Evolutionary conservation across 2,797 vertebrate species (phyloP), one percentile per base, ranked within the genome.

Genomic region (Sebastes melanostomus): DNA sequence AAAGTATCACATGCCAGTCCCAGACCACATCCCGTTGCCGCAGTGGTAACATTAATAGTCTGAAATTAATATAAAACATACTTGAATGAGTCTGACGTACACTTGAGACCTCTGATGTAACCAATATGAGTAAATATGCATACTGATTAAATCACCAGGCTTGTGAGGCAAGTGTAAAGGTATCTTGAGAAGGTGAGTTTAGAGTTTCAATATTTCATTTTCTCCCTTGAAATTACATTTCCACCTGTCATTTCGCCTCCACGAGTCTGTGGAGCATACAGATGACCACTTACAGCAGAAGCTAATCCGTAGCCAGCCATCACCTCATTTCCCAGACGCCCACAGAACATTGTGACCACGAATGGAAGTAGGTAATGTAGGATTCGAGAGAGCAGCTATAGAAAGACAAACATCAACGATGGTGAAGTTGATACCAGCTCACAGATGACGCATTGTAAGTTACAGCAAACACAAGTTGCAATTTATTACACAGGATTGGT

Each of bases 1-100:
- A 98, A 80, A 0, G 97, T 99, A 86, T 98, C 97, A 11, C 97
- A 98, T 3, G 97, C 96, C 1, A 96, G 93, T 8, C 94, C 94
- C 46, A 99, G 87, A 36, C 97, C 97, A 24, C 80, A 88, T 6
- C 98, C 98, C 0, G 96, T 94, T 1, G 97, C 96, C 73, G 95
- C 92, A 27, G 96, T 96, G 0, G 95, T 96, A 4, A 98, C 89
- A 3, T 97, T 98, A 69, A 98, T 96, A 36, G 96, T 95, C 98
- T 98, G 92, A 20, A 95, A 91, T 63, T 2, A 73, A 80, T 3
- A 81, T 32, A 8, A 78, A 77, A 81, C 42, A 77, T 8, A 55
- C 9, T 18, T 65, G 3, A 71, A 69, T 75, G 1, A 74, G 46
- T 66, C 4, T 54, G 5, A 56, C 3, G 1, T 56, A 30, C 3